phyloP scores from a whole-genome alignment of 1,140 invertebrate species.

The Eriocheir sinensis region DNA sequence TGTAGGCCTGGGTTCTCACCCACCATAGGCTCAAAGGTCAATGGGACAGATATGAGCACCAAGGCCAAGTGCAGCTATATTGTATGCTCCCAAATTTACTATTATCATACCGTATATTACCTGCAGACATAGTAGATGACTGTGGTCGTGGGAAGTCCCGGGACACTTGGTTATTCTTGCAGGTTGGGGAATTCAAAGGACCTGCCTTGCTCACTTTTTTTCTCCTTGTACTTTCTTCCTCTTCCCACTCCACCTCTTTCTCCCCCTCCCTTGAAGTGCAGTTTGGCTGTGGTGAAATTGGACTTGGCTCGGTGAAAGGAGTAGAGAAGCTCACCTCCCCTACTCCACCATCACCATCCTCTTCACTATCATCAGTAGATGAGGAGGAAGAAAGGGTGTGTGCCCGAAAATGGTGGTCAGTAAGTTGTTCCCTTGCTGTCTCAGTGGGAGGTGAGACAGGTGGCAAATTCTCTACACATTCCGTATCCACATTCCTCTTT shows the following conservation, averaged over 20 bases:
- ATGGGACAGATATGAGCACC: too few species aligned
- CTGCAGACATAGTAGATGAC: neutral
- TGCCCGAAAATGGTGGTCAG: neutral
- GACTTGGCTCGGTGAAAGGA: neutral
- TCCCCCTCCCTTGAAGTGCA: too few species aligned
- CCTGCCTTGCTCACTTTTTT: neutral
- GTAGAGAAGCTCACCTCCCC: neutral
- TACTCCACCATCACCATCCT: neutral
- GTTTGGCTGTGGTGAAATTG: neutral
- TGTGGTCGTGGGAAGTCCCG: neutral
- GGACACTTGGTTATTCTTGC: too few species aligned
- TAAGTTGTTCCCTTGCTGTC: neutral
- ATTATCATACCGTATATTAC: too few species aligned
- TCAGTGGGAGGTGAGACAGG: neutral
- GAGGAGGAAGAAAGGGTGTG: neutral
- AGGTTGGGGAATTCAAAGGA: too few species aligned
- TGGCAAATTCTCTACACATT: neutral
- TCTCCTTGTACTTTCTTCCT: neutral
- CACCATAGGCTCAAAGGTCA: too few species aligned
- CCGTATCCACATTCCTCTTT: neutral
- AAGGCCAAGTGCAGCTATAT: too few species aligned
- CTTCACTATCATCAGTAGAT: neutral
- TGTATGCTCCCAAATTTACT: too few species aligned
- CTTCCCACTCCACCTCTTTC: neutral
- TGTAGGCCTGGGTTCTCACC: too few species aligned